Evolutionary conservation across 1,140 invertebrate genomes (phyloP).

Genomic region (Orchesella cincta): DNA sequence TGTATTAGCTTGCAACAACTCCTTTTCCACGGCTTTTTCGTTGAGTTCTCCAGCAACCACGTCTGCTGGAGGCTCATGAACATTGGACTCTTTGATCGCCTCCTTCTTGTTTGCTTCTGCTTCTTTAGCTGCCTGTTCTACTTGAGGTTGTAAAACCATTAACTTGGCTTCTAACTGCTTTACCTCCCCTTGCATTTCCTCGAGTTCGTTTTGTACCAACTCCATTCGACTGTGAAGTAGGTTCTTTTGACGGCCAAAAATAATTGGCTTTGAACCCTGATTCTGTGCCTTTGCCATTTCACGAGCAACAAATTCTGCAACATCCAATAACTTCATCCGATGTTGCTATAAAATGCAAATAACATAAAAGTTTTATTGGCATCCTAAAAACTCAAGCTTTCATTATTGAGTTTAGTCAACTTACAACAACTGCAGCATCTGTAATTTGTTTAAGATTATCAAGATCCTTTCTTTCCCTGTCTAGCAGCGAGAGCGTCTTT

Average conservation of each 20-base stretch:
- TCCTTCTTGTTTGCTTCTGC: slow-evolving; percentile 36
- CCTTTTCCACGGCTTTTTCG: slow-evolving; percentile 38
- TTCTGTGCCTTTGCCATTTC: not conserved
- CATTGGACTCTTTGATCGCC: slow-evolving; percentile 36
- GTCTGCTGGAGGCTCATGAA: slow-evolving; percentile 45
- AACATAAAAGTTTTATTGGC: slow-evolving; percentile 37
- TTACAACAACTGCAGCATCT: too few species aligned
- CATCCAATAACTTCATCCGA: not conserved
- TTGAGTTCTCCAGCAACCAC: slow-evolving; percentile 31
- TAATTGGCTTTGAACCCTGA: not conserved
- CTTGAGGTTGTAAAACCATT: not conserved
- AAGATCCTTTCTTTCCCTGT: slow-evolving; percentile 2
- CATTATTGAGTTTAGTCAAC: too few species aligned
- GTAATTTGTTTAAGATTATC: too few species aligned
- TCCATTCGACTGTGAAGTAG: not conserved
- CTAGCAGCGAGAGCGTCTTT: not conserved
- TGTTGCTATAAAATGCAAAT: not conserved
- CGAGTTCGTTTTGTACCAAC: not conserved
- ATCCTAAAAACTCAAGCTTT: too few species aligned
- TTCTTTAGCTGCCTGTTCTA: slow-evolving; percentile 28
- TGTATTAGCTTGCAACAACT: slow-evolving; percentile 30
- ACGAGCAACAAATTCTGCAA: not conserved
- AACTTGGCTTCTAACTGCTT: not conserved
- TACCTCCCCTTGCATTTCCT: not conserved
- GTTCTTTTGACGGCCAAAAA: not conserved